phyloP scores from a whole-genome alignment of 2,797 vertebrate genomes.

The Urocyon cinereoargenteus region DNA sequence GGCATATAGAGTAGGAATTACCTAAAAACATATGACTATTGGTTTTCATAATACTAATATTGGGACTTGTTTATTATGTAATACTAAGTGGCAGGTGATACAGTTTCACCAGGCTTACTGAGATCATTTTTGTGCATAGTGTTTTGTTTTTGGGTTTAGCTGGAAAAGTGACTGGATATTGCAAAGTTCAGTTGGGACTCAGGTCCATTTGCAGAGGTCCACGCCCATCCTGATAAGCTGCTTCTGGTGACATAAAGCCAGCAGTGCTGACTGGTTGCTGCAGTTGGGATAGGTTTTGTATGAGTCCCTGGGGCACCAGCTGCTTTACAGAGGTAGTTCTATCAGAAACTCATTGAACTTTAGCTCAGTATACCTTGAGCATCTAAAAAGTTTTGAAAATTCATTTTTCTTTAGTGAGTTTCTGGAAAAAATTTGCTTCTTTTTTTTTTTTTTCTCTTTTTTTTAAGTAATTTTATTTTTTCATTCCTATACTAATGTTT shows the following conservation, averaged over 20 bases:
- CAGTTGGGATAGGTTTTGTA: background rate
- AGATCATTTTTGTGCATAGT: slow-evolving; percentile 10
- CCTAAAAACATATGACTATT: background rate
- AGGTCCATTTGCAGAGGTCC: background rate
- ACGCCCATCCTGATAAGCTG: background rate
- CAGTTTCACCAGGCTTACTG: slow-evolving; percentile 6
- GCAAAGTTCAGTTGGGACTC: background rate
- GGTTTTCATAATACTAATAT: background rate
- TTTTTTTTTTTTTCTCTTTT: background rate
- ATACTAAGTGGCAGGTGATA: background rate
- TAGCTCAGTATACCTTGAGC: background rate
- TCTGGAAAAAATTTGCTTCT: slow-evolving; percentile 51
- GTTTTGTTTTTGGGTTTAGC: background rate
- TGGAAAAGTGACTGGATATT: background rate
- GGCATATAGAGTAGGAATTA: slow-evolving; percentile 9
- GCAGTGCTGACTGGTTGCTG: background rate
- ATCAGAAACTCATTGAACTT: background rate
- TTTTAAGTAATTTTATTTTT: slow-evolving; percentile 14
- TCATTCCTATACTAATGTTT: slow-evolving; percentile 35
- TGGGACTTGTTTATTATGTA: background rate
- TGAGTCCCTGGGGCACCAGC: background rate
- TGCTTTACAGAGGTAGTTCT: background rate
- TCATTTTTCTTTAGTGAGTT: slow-evolving; percentile 47
- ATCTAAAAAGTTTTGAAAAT: background rate
- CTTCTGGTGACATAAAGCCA: background rate